Evolutionary conservation across 2,113 vertebrate genomes (phyloP), one percentile per base, ranked within the genome.

Genomic region (Amphiprion percula): DNA sequence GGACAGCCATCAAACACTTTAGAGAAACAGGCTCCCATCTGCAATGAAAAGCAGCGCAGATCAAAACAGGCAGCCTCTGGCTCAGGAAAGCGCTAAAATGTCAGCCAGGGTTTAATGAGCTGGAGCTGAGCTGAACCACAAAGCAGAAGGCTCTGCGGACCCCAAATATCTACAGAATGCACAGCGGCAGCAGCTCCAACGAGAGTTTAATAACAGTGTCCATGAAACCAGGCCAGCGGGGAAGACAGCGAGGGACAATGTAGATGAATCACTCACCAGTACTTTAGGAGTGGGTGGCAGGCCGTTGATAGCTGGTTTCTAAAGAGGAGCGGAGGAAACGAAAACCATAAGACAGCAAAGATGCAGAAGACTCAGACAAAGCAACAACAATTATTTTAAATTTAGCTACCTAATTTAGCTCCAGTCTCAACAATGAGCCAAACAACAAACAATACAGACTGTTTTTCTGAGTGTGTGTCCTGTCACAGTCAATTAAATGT

Each of bases 21-120:
- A 50, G 98, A 99, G 93, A 99, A 99, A 88, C 98, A 99, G 0
- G 98, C 98, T 87, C 98, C 98, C 98, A 99, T 99, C 98, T 99
- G 94, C 65, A 88, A 73, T 16, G 28, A 62, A 59, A 76, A 80
- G 54, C 54, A 68, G 9, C n/a, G 15, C 30, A 66, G 72, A 52
- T 86, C 49, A 85, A 64, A 56, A 68, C 26, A 55, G 56, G 52
- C 74, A 53, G 80, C 16, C 55, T 69, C 74, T 41, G 74, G 53
- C 39, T 83, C 73, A 65, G 66, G 9, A 21, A 33, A 75, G 68
- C 14, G 8, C 61, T 41, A 14, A 81, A 52, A 79, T 60, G 78
- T 85, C 80, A 89, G 74, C 75, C 72, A 67, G 62, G 28, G 80
- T 82, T 85, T 79, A 90, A 82, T 80, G 68, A 79, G 64, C 54